Conservation (phyloP, 2,888 invertebrate genomes). For the Synanthedon andrenaeformis region DNA sequence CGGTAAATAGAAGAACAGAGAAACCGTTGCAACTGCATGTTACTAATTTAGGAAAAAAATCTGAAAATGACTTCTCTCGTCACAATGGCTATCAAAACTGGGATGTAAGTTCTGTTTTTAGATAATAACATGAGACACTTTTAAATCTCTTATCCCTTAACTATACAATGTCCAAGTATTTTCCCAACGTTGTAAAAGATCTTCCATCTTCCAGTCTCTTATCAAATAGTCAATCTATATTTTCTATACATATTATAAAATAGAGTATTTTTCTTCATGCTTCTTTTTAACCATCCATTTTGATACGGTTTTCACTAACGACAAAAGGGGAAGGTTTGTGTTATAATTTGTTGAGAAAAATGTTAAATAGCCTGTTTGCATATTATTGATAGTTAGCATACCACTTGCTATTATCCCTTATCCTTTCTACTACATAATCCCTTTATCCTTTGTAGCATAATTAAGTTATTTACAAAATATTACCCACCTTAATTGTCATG, state of each 20-base stretch:
- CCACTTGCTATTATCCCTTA: too few relatives aligned
- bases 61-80: slow-evolving; percentile 79
- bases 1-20: slow-evolving; percentile 84
- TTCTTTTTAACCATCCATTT: too few relatives aligned
- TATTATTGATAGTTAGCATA: too few relatives aligned
- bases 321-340: too few relatives aligned
- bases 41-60: slow-evolving; percentile 81
- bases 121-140: neutral
- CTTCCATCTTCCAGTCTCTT: neutral
- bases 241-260: neutral
- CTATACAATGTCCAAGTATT: too few relatives aligned
- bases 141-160: neutral
- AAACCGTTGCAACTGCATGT: slow-evolving; percentile 87
- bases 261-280: neutral
- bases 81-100: slow-evolving; percentile 92
- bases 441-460: too few relatives aligned
- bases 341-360: too few relatives aligned
- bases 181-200: neutral
- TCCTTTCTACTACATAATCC: too few relatives aligned
- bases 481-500: too few relatives aligned
- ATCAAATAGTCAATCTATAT: neutral
- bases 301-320: too few relatives aligned
- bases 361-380: too few relatives aligned
- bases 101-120: slow-evolving; percentile 76
- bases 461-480: too few relatives aligned